These are phyloP conservation scores for Lordiphosa stackelbergi DNA, from an alignment of 1,140 invertebrate species.

Conservation along the genomic window DNA sequence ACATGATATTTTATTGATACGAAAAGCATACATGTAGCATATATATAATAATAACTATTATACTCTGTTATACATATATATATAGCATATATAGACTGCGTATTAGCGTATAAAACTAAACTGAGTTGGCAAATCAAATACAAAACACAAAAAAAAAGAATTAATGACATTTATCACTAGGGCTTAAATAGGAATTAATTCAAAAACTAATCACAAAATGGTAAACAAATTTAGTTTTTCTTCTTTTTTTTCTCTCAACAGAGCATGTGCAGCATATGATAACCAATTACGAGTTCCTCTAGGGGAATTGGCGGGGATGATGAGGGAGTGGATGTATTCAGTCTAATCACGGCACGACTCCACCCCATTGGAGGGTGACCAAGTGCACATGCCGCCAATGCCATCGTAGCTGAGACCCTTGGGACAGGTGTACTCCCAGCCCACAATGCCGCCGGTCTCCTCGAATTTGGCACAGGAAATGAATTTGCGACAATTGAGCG, in stretches of 20 bases:
- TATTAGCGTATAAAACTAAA: constrained; percentile 4
- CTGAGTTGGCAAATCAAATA: constrained; percentile 3
- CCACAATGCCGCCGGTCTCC: constrained; percentile 85
- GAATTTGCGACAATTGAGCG: constrained; percentile 91
- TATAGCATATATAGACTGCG: constrained; percentile 1
- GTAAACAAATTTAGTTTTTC: constrained; percentile 25
- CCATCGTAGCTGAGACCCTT: constrained; percentile 90
- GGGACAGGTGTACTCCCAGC: constrained; percentile 92
- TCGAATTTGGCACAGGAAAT: constrained; percentile 89
- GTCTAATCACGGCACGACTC: constrained; percentile 80
- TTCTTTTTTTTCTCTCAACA: not conserved
- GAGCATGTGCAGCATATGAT: constrained; percentile 12
- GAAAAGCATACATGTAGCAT: constrained; percentile 21
- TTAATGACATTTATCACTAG: constrained; percentile 24
- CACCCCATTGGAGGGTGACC: constrained; percentile 83
- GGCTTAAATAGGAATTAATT: constrained; percentile 41
- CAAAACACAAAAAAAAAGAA: not conserved
- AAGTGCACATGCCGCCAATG: constrained; percentile 92
- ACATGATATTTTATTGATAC: constrained; percentile 42
- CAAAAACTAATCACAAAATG: constrained; percentile 41
- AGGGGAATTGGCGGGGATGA: not conserved
- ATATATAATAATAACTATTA: constrained; percentile 4
- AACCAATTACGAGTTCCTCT: not conserved
- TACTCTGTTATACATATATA: constrained; percentile 12
- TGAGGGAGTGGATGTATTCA: constrained; percentile 27